Conservation (phyloP, 2,113 vertebrate genomes). For the Larimichthys polyactis region DNA sequence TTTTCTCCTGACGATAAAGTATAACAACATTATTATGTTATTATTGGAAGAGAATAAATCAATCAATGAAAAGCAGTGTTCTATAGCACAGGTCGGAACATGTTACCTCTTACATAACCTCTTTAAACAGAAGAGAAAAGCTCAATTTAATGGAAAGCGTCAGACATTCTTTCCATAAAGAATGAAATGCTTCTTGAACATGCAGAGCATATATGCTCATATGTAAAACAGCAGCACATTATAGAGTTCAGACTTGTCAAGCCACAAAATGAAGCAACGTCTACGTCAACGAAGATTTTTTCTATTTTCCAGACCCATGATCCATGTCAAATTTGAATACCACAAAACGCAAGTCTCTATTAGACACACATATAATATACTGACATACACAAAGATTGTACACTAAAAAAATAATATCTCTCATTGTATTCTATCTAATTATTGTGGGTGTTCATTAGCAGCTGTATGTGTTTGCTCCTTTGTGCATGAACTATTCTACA, state of each 20-base stretch:
- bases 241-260: background rate
- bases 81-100: background rate
- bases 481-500: background rate
- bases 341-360: too few species aligned
- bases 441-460: background rate
- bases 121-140: background rate
- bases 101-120: background rate
- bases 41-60: background rate
- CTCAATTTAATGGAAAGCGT: background rate
- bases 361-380: too few species aligned
- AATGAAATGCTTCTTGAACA: background rate
- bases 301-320: too few species aligned
- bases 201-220: background rate
- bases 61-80: slow-evolving; percentile 25
- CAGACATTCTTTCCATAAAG: background rate
- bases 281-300: too few species aligned
- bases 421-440: too few species aligned
- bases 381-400: too few species aligned
- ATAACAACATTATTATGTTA: background rate
- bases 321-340: too few species aligned
- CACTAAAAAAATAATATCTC: too few species aligned
- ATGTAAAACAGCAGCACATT: too few species aligned
- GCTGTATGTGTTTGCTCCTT: background rate
- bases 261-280: background rate
- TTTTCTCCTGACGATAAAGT: background rate